These are phyloP conservation scores for Mylabris phalerata DNA, from an alignment of 1,140 invertebrate species.

Conservation along the genomic window DNA sequence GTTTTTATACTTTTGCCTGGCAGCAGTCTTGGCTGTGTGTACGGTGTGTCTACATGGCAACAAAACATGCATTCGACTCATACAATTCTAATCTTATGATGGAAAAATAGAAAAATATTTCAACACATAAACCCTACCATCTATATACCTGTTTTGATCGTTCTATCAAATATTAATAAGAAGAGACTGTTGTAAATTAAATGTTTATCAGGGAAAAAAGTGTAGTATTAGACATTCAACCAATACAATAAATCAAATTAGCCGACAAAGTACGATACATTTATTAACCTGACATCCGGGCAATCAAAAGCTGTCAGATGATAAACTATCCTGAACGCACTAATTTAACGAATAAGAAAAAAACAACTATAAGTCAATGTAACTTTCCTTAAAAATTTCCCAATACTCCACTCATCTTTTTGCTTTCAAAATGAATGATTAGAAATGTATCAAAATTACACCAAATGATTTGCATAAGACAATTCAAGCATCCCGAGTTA, in stretches of 20 bases:
- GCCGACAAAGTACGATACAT: conserved; percentile 11
- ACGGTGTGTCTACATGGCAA: conserved; percentile 8
- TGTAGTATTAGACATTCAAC: neutral
- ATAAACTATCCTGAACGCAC: conserved; percentile 7
- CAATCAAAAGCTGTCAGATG: conserved; percentile 12
- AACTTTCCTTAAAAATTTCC: too few species aligned
- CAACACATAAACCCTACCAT: too few species aligned
- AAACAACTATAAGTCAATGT: too few species aligned
- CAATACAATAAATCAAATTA: conserved; percentile 15
- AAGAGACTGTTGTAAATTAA: too few species aligned
- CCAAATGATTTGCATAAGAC: too few species aligned
- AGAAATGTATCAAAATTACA: too few species aligned
- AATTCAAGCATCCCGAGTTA: too few species aligned
- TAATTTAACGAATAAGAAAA: neutral
- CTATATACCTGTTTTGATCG: too few species aligned
- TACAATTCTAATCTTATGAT: conserved; percentile 11
- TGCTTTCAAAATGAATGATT: too few species aligned
- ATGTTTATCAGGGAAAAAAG: too few species aligned
- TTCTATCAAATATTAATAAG: too few species aligned
- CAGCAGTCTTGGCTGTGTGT: conserved; percentile 14
- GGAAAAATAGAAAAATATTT: neutral
- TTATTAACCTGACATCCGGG: conserved; percentile 8
- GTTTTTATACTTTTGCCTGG: conserved; percentile 32
- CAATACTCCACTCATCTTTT: too few species aligned
- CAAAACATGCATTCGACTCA: neutral